phyloP scores from a whole-genome alignment of 2,888 invertebrate genomes.

The Lucinisca nassula region DNA sequence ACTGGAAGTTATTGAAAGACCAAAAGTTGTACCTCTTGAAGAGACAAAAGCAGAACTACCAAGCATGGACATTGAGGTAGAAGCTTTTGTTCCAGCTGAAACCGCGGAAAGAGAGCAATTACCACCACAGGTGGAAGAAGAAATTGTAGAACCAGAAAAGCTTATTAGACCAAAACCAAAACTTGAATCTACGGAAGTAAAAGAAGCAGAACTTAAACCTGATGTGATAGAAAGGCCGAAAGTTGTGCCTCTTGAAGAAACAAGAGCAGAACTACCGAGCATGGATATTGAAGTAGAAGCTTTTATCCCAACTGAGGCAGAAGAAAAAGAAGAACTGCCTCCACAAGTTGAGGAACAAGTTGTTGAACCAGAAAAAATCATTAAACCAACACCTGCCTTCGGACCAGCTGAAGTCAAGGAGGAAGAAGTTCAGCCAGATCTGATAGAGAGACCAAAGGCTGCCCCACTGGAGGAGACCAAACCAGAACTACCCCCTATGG shows the following conservation, averaged over 20 bases:
- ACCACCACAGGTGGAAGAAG: not conserved
- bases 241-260: constrained; percentile 64
- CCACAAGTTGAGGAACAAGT: constrained; percentile 90
- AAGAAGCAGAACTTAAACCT: constrained; percentile 15
- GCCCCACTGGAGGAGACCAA: constrained; percentile 77
- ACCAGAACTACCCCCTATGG: constrained; percentile 67
- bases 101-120: constrained; percentile 12
- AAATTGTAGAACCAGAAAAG: constrained; percentile 25
- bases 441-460: constrained; percentile 76
- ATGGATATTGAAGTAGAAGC: constrained; percentile 53
- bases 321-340: constrained; percentile 87
- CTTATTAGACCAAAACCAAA: constrained; percentile 5
- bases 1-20: constrained; percentile 51
- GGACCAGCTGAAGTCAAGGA: not conserved
- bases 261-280: constrained; percentile 64
- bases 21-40: constrained; percentile 68
- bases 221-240: constrained; percentile 42
- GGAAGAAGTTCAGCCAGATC: constrained; percentile 5
- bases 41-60: constrained; percentile 4
- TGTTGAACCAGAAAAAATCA: constrained; percentile 72
- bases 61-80: not conserved
- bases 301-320: constrained; percentile 13
- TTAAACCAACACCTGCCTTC: constrained; percentile 67
- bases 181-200: constrained; percentile 7
- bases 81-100: not conserved